A percentile compares a stretch with the other conserved stretches of the same genome.
phyloP scores from a whole-genome alignment of 1,140 invertebrate genomes.

The Pararge aegeria region DNA sequence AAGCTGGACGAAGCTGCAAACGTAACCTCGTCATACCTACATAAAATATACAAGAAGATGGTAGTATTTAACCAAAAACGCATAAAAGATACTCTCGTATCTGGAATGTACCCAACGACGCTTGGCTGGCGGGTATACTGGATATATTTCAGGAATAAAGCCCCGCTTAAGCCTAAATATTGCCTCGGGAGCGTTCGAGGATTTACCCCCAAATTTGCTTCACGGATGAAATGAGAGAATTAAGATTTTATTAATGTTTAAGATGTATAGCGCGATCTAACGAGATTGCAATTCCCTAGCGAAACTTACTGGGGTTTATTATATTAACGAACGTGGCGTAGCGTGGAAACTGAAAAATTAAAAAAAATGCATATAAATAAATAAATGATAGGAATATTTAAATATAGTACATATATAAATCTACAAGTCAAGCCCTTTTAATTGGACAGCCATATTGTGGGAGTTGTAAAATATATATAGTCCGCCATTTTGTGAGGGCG shows the following conservation, averaged over 20 bases:
- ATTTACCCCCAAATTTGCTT: conserved; percentile 13
- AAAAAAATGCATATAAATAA: too few relatives aligned
- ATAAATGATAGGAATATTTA: too few relatives aligned
- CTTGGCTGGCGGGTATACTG: not conserved
- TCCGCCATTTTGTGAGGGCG: too few relatives aligned
- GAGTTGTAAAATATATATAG: too few relatives aligned
- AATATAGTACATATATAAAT: too few relatives aligned
- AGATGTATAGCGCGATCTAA: not conserved
- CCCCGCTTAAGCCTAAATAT: conserved; percentile 10
- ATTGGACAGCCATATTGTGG: too few relatives aligned
- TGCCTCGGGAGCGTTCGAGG: conserved; percentile 9
- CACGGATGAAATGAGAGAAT: conserved; percentile 6
- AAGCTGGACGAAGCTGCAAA: not conserved
- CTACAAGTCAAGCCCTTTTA: too few relatives aligned
- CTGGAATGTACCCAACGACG: not conserved
- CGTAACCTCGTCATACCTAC: too few relatives aligned
- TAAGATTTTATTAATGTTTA: conserved; percentile 7
- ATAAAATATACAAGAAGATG: not conserved
- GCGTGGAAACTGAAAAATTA: too few relatives aligned
- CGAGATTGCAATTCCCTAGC: too few relatives aligned
- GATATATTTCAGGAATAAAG: conserved; percentile 10
- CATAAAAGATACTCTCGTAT: conserved; percentile 8
- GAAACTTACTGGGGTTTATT: too few relatives aligned
- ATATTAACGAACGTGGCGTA: too few relatives aligned
- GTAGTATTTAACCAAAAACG: not conserved